Base-by-base conservation (phyloP, 1,140 invertebrate species). In the Condylostylus longicornis region DNA sequence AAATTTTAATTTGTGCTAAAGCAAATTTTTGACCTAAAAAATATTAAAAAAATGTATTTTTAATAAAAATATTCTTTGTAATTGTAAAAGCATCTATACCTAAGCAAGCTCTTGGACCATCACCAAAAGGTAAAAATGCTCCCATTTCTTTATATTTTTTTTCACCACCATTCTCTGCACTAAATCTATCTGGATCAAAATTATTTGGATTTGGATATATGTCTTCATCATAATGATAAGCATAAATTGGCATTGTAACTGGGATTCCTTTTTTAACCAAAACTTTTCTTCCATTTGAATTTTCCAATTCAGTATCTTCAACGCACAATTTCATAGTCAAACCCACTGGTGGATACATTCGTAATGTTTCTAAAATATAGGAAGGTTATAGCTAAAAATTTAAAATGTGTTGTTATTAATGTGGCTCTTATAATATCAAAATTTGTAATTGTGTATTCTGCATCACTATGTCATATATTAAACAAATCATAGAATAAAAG, bases 61-160 rank as follows among this genome's bases (percentile, higher is more conserved):
- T n/a, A n/a, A n/a, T n/a, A n/a, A n/a, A n/a, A n/a, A n/a, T n/a
- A n/a, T n/a, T n/a, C n/a, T n/a, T n/a, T n/a, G n/a, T n/a, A n/a
- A n/a, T n/a, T n/a, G n/a, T n/a, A n/a, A n/a, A n/a, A n/a, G n/a
- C n/a, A n/a, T n/a, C n/a, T n/a, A n/a, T 48, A 64, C 67, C 67
- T 32, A 78, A 65, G 42, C 76, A 79, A 45, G 71, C 71, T 23
- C 77, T 51, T 1, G 70, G 69, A 15, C 77, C 76, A 40, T 70
- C 71, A 1, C 74, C 72, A 44, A 79, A 79, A 3, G 74, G 69
- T 33, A 76, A 44, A 1, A 50, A 42, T 4, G 42, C 39, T 5
- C 54, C 52, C 5, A 42, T 45, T 14, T 57, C 54, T 21, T 22
- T 49, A 0, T 49, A 40, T 13, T 34, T 44, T 33, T 34, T 48